Evolutionary conservation across 1,140 invertebrate genomes (phyloP), one percentile per base, ranked within the genome.

Genomic region (Aphelenchoides fujianensis): DNA sequence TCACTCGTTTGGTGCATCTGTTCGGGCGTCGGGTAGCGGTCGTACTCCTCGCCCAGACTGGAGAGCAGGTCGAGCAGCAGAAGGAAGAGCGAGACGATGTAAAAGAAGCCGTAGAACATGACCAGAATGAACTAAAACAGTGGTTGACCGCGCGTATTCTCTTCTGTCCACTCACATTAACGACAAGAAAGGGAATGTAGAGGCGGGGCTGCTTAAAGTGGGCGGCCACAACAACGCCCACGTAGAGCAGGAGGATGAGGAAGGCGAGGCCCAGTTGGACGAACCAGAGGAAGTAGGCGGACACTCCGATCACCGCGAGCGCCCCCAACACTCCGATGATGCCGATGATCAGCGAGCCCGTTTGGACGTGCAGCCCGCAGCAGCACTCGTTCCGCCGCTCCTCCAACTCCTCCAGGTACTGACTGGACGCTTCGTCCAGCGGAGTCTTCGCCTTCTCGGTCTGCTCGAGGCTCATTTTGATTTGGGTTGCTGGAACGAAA

Each of bases 11-110:
- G 36, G 31, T 66, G 63, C 41, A 66, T 66, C 53, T n/a, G n/a
- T 16, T 61, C 59, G n/a, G n/a, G 16, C n/a, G n/a, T n/a, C 2
- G 30, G 19, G 30, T 61, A 61, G 12, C 23, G 5, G 23, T 59
- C 28, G 55, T 59, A 19, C 28, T 59, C 5, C 36, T 66, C n/a
- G 34, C 63, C 53, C 3, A 66, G 1, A 12, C 36, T 36, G 19
- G 63, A 66, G 32, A 66, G n/a, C 63, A 66, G 32, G 16, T 66
- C 63, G 3, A 66, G 12, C 12, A 66, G 1, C 16, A 66, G 31
- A 48, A 36, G 53, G 63, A 66, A 37, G 32, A 66, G 16, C 12
- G 63, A 66, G 41, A 34, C 63, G 31, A 66, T 66, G 63, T 66
- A 66, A 48, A 32, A 66, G 36, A 34, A 66, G 2, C 63, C 63